phyloP scores from a whole-genome alignment of 92 coral and sea anemone species.

The Diadumene lineata region DNA sequence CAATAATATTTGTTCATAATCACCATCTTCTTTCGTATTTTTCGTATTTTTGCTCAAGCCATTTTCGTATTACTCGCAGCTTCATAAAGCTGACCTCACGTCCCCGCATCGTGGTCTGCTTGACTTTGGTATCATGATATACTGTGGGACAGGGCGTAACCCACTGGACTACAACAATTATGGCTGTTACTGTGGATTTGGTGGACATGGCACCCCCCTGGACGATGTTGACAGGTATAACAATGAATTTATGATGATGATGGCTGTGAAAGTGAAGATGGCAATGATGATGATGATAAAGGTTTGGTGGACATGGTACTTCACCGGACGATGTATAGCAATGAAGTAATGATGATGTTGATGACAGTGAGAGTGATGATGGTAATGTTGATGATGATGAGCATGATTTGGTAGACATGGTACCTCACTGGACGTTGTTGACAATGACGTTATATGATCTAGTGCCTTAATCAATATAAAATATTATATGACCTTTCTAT shows the following conservation, averaged over 20 bases:
- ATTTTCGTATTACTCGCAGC: neutral
- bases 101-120: conserved; percentile 20
- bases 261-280: neutral
- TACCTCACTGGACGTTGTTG: neutral
- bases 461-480: too few species aligned
- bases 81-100: neutral
- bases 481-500: too few species aligned
- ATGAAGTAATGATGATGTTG: neutral
- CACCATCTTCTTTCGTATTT: too few species aligned
- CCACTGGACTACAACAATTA: conserved; percentile 44
- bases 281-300: neutral
- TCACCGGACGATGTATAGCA: too few species aligned
- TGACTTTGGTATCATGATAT: conserved; percentile 44
- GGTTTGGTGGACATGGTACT: too few species aligned
- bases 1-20: too few species aligned
- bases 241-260: neutral
- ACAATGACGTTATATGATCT: neutral
- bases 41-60: neutral
- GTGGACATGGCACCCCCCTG: conserved; percentile 51
- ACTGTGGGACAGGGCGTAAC: conserved; percentile 49
- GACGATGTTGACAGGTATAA: conserved; percentile 65
- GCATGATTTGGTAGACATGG: neutral
- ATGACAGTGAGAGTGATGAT: neutral
- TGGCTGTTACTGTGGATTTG: conserved; percentile 66
- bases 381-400: conserved; percentile 8